Base-by-base conservation (phyloP, 2,113 vertebrate genomes). In the Alouatta palliata region DNA sequence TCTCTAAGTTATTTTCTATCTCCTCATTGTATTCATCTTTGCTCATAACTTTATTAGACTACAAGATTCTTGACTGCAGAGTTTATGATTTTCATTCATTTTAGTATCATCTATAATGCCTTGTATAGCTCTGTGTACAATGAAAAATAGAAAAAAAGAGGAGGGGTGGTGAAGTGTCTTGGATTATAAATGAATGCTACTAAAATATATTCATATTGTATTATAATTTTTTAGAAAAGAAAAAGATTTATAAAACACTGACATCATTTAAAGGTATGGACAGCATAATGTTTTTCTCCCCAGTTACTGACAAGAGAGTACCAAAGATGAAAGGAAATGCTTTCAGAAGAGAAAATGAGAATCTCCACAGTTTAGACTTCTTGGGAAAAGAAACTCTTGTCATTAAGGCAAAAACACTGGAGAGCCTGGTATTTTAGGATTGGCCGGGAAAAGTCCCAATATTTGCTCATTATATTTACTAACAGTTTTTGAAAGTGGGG, bases 171-270 rank as follows among this genome's bases (percentile, higher is more conserved):
- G n/a, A 68, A 96, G 64, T 47, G 76, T 70, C 11, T 88, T 88
- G 73, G 54, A 70, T 89, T 73, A 54, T 32, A 66, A 87, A 25
- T 66, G 27, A 92, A 90, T 84, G 58, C 13, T 84, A 84, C 83
- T 94, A 85, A 87, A 85, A 58, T 88, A 20, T 52, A 88, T 88
- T 93, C 14, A 47, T 87, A 64, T 77, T 89, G 90, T 58, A 90
- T 35, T 86, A 86, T 79, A 95, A 93, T 49, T 87, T 93, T 93
- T 79, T 66, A 68, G 8, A 91, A 93, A 35, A 79, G 27, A 20
- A 56, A 97, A 93, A 86, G 43, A 37, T 87, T 71, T 14, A 25
- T 30, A 20, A 80, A 95, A 95, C 54, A 13, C 23, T 83, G 17
- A 73, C 13, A 20, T 52, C 25, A 30, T 84, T 14, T 89, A 76